phyloP scores from a whole-genome alignment of 2,797 vertebrate genomes.

The Cynodonichthys magdalenae region DNA sequence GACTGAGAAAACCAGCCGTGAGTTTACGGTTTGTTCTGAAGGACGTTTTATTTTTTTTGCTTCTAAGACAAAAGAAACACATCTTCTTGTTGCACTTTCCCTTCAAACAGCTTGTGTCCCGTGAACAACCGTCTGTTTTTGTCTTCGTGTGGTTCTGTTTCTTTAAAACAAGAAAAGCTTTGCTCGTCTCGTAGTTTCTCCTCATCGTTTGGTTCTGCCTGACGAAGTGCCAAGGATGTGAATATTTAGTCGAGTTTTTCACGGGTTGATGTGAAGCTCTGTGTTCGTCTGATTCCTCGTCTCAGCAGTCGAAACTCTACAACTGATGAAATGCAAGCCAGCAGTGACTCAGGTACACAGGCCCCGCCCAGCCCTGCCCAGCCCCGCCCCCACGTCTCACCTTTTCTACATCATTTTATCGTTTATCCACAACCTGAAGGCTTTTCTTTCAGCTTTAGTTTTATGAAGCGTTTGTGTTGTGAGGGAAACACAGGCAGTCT shows the following conservation, averaged over 20 bases:
- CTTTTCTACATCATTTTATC: constrained; percentile 36
- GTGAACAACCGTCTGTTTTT: constrained; percentile 1
- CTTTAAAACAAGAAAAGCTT: constrained; percentile 25
- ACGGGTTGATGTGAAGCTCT: constrained; percentile 14
- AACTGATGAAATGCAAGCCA: constrained; percentile 35
- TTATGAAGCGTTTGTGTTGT: not conserved
- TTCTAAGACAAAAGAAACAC: constrained; percentile 22
- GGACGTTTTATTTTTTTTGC: constrained; percentile 31
- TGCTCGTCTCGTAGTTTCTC: constrained; percentile 1
- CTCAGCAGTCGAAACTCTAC: constrained; percentile 8
- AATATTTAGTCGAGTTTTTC: constrained; percentile 26
- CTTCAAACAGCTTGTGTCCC: constrained; percentile 27
- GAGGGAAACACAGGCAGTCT: constrained; percentile 14
- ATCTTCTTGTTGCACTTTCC: constrained; percentile 56
- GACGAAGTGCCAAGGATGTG: constrained; percentile 67
- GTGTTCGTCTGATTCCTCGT: not conserved
- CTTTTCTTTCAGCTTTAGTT: constrained; percentile 5
- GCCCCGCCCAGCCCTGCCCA: constrained; percentile 21
- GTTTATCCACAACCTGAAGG: constrained; percentile 5
- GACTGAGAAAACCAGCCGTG: constrained; percentile 10
- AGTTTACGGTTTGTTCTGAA: constrained; percentile 48
- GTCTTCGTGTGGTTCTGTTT: constrained; percentile 10
- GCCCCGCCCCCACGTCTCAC: constrained; percentile 38
- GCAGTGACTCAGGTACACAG: constrained; percentile 68
- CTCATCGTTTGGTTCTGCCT: constrained; percentile 26